These are phyloP conservation scores for Neria commutata DNA, from an alignment of 2,888 invertebrate species.

Conservation along the genomic window DNA sequence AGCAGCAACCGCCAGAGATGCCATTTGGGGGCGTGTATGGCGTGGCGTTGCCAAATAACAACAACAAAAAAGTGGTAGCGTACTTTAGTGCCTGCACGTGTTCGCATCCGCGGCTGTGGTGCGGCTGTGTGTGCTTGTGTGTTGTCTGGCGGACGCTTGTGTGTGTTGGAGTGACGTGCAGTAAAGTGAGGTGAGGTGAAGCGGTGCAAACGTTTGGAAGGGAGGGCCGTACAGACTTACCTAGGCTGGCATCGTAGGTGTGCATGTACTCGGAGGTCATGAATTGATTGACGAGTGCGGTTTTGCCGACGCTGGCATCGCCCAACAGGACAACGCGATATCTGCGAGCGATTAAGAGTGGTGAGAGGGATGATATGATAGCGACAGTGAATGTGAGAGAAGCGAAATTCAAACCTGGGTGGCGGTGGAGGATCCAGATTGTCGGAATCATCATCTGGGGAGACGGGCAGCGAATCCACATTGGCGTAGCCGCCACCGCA, in stretches of 20 bases:
- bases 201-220: background rate
- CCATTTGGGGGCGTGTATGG: constrained; percentile 32
- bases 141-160: background rate
- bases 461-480: constrained; percentile 77
- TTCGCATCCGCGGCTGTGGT: background rate
- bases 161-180: background rate
- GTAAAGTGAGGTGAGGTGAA: too few species aligned
- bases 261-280: constrained; percentile 97
- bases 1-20: constrained; percentile 39
- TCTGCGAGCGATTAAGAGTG: constrained; percentile 62
- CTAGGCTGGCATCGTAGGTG: constrained; percentile 89
- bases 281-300: constrained; percentile 88
- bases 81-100: constrained; percentile 22
- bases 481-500: constrained; percentile 81
- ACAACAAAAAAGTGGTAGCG: constrained; percentile 17
- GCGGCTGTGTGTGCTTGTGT: constrained; percentile 5
- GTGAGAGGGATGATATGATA: background rate
- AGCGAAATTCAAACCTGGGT: constrained; percentile 39
- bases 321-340: constrained; percentile 84
- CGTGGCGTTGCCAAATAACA: constrained; percentile 7
- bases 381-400: background rate
- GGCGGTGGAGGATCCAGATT: constrained; percentile 63
- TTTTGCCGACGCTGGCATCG: constrained; percentile 88
- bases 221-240: too few species aligned
- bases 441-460: constrained; percentile 75